Conservation (phyloP, 64 coral and sea anemone genomes). For the Montipora capricornis region DNA sequence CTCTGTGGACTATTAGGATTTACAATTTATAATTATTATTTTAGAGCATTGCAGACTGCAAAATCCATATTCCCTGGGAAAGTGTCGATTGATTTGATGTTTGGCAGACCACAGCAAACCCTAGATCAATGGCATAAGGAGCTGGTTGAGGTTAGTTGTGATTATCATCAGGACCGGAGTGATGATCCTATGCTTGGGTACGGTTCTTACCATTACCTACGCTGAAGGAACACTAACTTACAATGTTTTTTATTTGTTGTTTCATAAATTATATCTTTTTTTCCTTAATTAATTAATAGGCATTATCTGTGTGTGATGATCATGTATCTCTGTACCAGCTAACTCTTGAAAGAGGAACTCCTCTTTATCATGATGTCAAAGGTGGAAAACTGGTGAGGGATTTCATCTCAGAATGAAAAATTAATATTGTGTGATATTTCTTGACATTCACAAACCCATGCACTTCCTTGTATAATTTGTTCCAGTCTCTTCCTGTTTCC, state of each 20-base stretch:
- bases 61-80: slow-evolving; percentile 78
- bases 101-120: slow-evolving; percentile 80
- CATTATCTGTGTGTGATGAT: slow-evolving; percentile 59
- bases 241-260: neutral
- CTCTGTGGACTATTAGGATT: too few species aligned
- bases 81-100: slow-evolving; percentile 88
- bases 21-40: too few species aligned
- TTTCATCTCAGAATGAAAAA: neutral
- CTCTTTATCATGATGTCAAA: slow-evolving; percentile 62
- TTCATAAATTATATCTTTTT: neutral
- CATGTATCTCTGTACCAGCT: slow-evolving; percentile 85
- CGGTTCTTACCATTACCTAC: too few species aligned
- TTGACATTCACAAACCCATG: too few species aligned
- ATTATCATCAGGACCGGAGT: neutral
- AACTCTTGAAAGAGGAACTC: slow-evolving; percentile 74
- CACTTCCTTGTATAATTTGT: neutral
- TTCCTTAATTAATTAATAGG: slow-evolving; percentile 17
- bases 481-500: slow-evolving; percentile 45
- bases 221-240: too few species aligned
- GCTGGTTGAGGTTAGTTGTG: slow-evolving; percentile 47
- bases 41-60: slow-evolving; percentile 58
- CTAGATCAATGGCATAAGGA: slow-evolving; percentile 69
- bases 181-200: neutral
- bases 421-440: too few species aligned
- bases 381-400: slow-evolving; percentile 47